Percentiles rank a stretch among this genome's conserved stretches.
These are phyloP conservation scores for Physocephala rufipes DNA, from an alignment of 2,888 invertebrate genomes.

Conservation along the genomic window DNA sequence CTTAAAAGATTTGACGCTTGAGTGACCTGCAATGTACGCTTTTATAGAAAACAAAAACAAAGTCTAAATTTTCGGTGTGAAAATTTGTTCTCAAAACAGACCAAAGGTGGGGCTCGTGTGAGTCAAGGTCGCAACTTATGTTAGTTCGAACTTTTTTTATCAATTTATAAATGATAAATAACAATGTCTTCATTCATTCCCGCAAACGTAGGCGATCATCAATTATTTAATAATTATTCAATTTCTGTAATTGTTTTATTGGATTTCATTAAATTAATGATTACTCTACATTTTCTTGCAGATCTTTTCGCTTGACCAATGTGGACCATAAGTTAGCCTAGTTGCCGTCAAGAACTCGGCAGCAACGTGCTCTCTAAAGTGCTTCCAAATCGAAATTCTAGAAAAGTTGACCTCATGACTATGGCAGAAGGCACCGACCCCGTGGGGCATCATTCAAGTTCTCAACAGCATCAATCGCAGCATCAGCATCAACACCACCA, in stretches of 20 bases:
- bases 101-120: too few relatives aligned
- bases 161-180: too few relatives aligned
- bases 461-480: slow-evolving; percentile 61
- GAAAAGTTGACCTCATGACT: slow-evolving; percentile 72
- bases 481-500: slow-evolving; percentile 56
- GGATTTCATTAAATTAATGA: too few relatives aligned
- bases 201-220: too few relatives aligned
- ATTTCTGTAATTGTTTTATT: too few relatives aligned
- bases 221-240: too few relatives aligned
- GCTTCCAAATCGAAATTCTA: slow-evolving; percentile 39
- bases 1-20: slow-evolving; percentile 57
- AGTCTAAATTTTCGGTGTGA: neutral
- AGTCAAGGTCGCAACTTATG: too few relatives aligned
- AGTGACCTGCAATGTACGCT: slow-evolving; percentile 50
- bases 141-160: too few relatives aligned
- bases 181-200: too few relatives aligned
- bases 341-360: neutral
- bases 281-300: slow-evolving; percentile 42
- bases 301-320: slow-evolving; percentile 38
- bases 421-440: slow-evolving; percentile 77
- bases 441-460: slow-evolving; percentile 68
- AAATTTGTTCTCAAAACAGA: too few relatives aligned
- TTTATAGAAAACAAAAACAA: neutral
- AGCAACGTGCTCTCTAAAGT: neutral
- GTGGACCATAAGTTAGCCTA: neutral